Evolutionary conservation across 1,140 invertebrate genomes (phyloP).

Genomic region (Coboldia fuscipes): DNA sequence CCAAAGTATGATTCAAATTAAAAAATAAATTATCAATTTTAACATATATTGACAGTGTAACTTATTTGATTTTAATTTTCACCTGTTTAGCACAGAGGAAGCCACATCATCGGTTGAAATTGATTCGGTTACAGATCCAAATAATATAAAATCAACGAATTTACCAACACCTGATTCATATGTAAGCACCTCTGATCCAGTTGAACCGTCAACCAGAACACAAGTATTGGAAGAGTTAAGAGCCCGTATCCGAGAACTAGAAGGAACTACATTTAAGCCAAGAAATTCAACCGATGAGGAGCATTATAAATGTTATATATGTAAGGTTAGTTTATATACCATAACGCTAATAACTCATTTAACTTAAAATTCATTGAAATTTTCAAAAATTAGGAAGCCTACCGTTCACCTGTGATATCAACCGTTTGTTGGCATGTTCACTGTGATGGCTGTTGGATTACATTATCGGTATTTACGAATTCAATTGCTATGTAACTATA

Average conservation of each 20-base stretch:
- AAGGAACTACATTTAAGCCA: conserved; percentile 2
- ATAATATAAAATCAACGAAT: not conserved
- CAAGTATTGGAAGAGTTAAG: conserved; percentile 3
- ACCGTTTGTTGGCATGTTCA: not conserved
- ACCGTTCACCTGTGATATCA: not conserved
- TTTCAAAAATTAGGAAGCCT: conserved; percentile 1
- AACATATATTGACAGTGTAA: not conserved
- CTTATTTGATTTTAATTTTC: not conserved
- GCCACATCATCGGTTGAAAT: conserved; percentile 6
- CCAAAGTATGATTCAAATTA: not conserved
- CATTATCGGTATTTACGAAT: not conserved
- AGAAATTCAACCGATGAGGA: conserved; percentile 15
- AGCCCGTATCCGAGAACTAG: conserved; percentile 3
- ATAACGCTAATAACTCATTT: too few relatives aligned
- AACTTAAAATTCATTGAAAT: too few relatives aligned
- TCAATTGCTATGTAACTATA: not conserved
- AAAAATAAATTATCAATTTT: not conserved
- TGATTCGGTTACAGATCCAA: conserved; percentile 2
- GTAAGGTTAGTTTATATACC: conserved; percentile 18
- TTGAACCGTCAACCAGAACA: conserved; percentile 2
- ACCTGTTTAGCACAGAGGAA: conserved; percentile 9
- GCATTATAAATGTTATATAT: conserved; percentile 24
- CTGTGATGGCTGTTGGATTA: not conserved
- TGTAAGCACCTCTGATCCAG: conserved; percentile 3
- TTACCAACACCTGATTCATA: conserved; percentile 3